Evolutionary conservation across 2,113 vertebrate genomes (phyloP), one percentile per base, ranked within the genome.

Genomic region (Xyliphius kryptos): DNA sequence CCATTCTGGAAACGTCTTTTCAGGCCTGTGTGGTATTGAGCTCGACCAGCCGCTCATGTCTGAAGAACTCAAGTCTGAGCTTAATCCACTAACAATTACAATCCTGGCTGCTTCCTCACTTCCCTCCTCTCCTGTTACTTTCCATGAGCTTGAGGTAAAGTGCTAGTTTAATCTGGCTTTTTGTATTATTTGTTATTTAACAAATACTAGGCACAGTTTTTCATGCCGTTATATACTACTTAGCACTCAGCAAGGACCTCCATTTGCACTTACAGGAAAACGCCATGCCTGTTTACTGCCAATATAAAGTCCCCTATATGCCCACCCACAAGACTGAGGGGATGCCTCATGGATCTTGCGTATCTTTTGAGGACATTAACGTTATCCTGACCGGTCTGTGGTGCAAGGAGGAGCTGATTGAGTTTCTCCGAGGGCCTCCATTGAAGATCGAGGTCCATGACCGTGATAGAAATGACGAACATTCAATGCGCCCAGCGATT

Each of bases 361-460:
- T 92, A 53, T 67, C 72, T 75, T 94, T 95, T 71, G 81, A 81
- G 19, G 91, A 94, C 13, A 61, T 89, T 12, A 89, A 87, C 8
- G 88, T 93, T 38, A 78, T 94, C 70, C 79, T 92, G 40, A 77
- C 82, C 1, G 89, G 92, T 44, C 70, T 77, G 2, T 61, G 90
- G 63, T 77, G 69, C 13, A 74, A 75, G 2, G 70, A 57, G 11
- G 82, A 89, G 47, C 56, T 95, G 19, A 54, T 53, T 2, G 82
- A 88, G 36, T 87, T 78, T 64, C 79, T 95, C 16, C 74, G 73
- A 9, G 87, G 90, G 0, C 83, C 87, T 3, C 85, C 88, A 8
- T 76, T 95, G 70, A 76, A 88, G 74, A 87, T 91, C 14, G 89
- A 93, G 71, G 81, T 95, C 16, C 92, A 92, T 0, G 91, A 95